Evolutionary conservation across 1,140 invertebrate species (phyloP).

Genomic region (Drosophila miranda): DNA sequence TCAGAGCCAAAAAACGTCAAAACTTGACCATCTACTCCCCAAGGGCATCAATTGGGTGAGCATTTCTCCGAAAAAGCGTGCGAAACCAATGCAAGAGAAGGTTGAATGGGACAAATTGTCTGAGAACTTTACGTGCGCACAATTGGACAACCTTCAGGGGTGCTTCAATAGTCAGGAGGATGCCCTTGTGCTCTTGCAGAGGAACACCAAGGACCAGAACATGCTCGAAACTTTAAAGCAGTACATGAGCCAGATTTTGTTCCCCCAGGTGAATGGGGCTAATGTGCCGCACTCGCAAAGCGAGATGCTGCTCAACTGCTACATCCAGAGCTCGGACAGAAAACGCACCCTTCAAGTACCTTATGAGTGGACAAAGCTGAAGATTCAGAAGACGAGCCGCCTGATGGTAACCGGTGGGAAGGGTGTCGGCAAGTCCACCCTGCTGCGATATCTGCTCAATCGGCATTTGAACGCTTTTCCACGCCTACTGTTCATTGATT

Average conservation of each 20-base stretch:
- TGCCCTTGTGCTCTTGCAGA: conserved; percentile 69
- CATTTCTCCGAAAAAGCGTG: conserved; percentile 28
- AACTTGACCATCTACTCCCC: conserved; percentile 46
- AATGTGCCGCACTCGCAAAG: conserved; percentile 54
- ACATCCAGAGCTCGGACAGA: conserved; percentile 54
- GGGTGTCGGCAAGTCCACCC: conserved; percentile 89
- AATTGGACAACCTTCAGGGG: conserved; percentile 51
- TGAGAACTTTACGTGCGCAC: conserved; percentile 45
- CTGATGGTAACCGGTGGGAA: conserved; percentile 87
- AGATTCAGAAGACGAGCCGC: conserved; percentile 43
- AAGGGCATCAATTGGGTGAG: conserved; percentile 59
- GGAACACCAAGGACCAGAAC: conserved; percentile 47
- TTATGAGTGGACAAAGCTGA: conserved; percentile 70
- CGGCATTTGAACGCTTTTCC: conserved; percentile 82
- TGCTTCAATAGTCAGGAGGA: conserved; percentile 51
- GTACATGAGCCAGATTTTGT: conserved; percentile 82
- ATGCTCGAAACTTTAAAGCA: conserved; percentile 53
- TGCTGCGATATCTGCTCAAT: conserved; percentile 87
- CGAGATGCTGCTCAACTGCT: conserved; percentile 70
- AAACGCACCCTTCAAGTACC: conserved; percentile 63
- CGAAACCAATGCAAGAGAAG: conserved; percentile 10
- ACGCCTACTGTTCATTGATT: conserved; percentile 86
- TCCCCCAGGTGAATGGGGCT: conserved; percentile 68
- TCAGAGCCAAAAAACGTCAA: conserved; percentile 1
- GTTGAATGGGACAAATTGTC: conserved; percentile 31